Conservation (phyloP, 2,888 invertebrate genomes). For the Tenthredo amoena region DNA sequence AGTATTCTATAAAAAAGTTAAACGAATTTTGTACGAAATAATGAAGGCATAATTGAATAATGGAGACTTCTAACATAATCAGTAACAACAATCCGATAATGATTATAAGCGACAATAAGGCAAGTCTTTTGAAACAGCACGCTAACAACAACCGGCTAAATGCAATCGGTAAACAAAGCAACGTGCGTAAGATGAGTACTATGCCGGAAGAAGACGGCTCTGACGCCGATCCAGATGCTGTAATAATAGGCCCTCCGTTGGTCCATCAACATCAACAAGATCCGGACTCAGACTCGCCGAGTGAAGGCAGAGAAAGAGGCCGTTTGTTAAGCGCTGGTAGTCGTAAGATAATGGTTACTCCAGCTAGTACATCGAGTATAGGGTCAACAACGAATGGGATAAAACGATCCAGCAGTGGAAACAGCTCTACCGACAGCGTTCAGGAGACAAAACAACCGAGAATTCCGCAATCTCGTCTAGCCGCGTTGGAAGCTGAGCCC, state of each 20-base stretch:
- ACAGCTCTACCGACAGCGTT: conserved; percentile 69
- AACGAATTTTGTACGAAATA: neutral
- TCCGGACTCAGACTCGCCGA: conserved; percentile 69
- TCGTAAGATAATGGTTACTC: conserved; percentile 59
- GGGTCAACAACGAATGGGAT: conserved; percentile 59
- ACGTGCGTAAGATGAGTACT: conserved; percentile 73
- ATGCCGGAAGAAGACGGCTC: conserved; percentile 72
- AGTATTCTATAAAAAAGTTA: neutral
- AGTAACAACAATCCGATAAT: conserved; percentile 40
- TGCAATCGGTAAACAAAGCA: conserved; percentile 60
- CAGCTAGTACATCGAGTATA: conserved; percentile 53
- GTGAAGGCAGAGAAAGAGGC: conserved; percentile 66
- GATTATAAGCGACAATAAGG: conserved; percentile 57
- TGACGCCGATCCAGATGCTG: conserved; percentile 67
- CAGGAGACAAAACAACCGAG: conserved; percentile 60
- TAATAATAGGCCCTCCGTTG: neutral
- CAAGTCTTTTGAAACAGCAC: conserved; percentile 60
- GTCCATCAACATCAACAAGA: conserved; percentile 59
- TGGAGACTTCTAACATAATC: conserved; percentile 33
- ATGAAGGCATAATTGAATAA: conserved; percentile 29
- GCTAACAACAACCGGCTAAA: conserved; percentile 58
- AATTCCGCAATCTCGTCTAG: conserved; percentile 51
- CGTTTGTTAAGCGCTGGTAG: conserved; percentile 60
- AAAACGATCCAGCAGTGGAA: conserved; percentile 63
- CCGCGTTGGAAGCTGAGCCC: conserved; percentile 51